phyloP scores from a whole-genome alignment of 1,140 invertebrate species.

The Cephus cinctus region DNA sequence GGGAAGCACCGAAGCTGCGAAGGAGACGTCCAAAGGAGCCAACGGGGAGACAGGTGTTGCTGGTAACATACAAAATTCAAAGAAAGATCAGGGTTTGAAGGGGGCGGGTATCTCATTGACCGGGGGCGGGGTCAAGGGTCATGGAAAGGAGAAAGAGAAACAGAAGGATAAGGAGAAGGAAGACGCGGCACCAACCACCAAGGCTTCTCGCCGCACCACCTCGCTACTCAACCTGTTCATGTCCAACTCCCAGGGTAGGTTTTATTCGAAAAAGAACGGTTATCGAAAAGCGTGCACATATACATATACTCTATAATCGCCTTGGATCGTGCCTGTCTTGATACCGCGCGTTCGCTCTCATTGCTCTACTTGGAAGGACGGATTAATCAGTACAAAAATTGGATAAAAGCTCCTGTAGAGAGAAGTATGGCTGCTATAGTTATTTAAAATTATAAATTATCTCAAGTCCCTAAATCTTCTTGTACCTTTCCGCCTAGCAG shows the following conservation, averaged over 20 bases:
- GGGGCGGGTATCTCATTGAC: slow-evolving; percentile 42
- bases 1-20: slow-evolving; percentile 30
- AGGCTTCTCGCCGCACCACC: slow-evolving; percentile 87
- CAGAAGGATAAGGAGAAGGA: slow-evolving; percentile 47
- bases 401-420: too few relatives aligned
- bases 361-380: too few relatives aligned
- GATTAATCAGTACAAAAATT: too few relatives aligned
- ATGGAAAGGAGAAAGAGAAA: slow-evolving; percentile 52
- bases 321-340: background rate
- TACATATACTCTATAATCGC: background rate
- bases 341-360: background rate
- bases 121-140: slow-evolving; percentile 40
- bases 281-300: too few relatives aligned
- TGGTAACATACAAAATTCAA: slow-evolving; percentile 52
- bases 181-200: slow-evolving; percentile 55
- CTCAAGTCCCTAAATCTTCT: too few relatives aligned
- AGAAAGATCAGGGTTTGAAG: slow-evolving; percentile 47
- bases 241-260: slow-evolving; percentile 87
- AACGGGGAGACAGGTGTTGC: slow-evolving; percentile 54
- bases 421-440: too few relatives aligned
- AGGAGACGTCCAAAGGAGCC: slow-evolving; percentile 48
- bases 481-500: too few relatives aligned
- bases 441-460: too few relatives aligned
- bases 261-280: slow-evolving; percentile 11
- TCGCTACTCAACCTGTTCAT: slow-evolving; percentile 93